Conservation (phyloP, 2,797 vertebrate genomes). For the Telmatherina bonti region DNA sequence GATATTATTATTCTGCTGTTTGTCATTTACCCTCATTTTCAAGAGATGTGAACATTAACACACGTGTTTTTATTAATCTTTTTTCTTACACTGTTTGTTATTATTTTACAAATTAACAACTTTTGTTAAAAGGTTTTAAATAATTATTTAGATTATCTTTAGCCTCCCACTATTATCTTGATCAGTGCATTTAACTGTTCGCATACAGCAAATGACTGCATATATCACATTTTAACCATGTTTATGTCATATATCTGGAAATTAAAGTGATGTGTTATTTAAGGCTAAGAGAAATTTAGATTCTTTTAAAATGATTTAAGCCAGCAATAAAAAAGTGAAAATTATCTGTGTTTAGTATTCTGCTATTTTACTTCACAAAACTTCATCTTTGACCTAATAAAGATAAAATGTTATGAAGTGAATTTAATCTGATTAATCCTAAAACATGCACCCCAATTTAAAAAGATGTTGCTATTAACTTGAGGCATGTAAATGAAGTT, state of each 20-base stretch:
- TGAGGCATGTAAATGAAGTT: no score
- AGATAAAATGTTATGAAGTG: no score
- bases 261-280: background rate
- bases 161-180: no score
- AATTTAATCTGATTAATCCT: no score
- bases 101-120: background rate
- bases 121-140: background rate
- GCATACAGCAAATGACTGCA: background rate
- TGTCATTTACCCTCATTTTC: background rate
- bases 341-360: background rate
- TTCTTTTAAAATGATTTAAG: background rate
- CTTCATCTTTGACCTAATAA: no score
- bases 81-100: background rate
- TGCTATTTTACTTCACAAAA: background rate
- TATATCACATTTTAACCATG: background rate
- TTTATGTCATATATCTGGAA: background rate
- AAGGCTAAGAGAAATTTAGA: background rate
- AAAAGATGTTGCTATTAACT: no score
- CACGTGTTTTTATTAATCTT: background rate
- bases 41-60: background rate
- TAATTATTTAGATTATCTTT: background rate
- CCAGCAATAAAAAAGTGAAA: background rate
- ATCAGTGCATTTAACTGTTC: background rate
- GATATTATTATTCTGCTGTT: background rate
- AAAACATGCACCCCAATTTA: no score